phyloP scores from a whole-genome alignment of 1,140 invertebrate genomes.

The Latrodectus geometricus region DNA sequence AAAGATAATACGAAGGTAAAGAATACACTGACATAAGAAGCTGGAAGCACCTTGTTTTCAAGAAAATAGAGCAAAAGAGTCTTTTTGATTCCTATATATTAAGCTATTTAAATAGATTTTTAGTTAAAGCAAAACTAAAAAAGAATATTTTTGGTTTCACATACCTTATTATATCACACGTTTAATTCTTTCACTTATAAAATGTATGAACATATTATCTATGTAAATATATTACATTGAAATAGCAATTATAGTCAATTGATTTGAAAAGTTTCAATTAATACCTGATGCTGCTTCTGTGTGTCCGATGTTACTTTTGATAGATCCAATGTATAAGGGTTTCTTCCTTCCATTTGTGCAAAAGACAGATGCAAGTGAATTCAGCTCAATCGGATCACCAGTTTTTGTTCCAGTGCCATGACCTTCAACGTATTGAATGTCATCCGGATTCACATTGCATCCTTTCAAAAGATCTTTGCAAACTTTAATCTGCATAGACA shows the following conservation, averaged over 20 bases:
- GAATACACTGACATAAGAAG: too few relatives aligned
- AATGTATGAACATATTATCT: neutral
- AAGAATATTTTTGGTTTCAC: neutral
- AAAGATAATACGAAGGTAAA: too few relatives aligned
- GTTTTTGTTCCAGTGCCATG: constrained; percentile 92
- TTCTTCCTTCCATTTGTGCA: constrained; percentile 63
- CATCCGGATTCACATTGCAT: neutral
- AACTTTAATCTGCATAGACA: neutral
- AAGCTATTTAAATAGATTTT: neutral
- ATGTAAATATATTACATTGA: neutral
- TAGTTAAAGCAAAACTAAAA: neutral
- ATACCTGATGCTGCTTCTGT: constrained; percentile 75
- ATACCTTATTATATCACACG: neutral
- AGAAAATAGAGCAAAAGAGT: too few relatives aligned
- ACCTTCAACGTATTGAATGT: constrained; percentile 85
- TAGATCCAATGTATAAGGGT: constrained; percentile 86
- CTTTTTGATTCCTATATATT: too few relatives aligned
- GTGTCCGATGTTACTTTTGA: constrained; percentile 95
- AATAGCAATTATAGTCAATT: neutral
- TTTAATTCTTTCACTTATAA: neutral
- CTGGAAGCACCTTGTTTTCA: too few relatives aligned
- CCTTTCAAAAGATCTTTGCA: neutral
- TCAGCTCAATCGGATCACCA: constrained; percentile 83
- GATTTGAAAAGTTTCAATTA: neutral
- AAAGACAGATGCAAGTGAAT: constrained; percentile 64